Evolutionary conservation across 1,140 invertebrate genomes (phyloP).

Genomic region (Sipha flava): DNA sequence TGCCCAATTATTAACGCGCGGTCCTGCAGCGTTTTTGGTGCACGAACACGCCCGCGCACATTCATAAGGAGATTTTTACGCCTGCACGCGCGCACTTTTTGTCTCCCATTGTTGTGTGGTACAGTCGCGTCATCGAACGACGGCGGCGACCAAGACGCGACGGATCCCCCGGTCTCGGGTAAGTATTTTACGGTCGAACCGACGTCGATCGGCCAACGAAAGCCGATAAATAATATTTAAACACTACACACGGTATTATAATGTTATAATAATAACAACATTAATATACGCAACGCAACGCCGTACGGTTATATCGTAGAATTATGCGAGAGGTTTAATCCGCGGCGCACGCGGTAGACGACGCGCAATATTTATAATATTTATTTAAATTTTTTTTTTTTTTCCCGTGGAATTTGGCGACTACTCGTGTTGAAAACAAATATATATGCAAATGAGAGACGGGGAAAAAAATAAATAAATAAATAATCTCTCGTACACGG

Average conservation of each 20-base stretch:
- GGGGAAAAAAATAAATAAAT: background rate
- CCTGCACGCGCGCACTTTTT: background rate
- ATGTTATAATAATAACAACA: too few species aligned
- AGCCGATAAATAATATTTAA: too few species aligned
- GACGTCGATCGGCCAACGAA: background rate
- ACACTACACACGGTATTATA: too few species aligned
- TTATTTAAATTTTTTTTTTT: background rate
- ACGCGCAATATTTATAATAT: background rate
- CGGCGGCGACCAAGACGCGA: too few species aligned
- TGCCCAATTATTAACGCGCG: background rate
- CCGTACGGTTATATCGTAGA: too few species aligned
- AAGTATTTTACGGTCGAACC: background rate
- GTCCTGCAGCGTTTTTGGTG: background rate
- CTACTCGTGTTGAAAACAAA: background rate
- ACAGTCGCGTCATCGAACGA: too few species aligned
- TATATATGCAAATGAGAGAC: background rate
- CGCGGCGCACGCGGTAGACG: background rate
- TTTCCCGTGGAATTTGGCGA: background rate
- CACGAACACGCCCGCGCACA: background rate
- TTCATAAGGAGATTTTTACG: background rate
- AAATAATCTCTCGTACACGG: background rate
- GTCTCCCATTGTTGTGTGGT: background rate
- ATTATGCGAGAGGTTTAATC: too few species aligned
- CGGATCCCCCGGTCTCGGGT: too few species aligned
- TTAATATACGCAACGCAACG: too few species aligned